These are phyloP conservation scores for Sipha flava DNA, from an alignment of 1,140 invertebrate species.

Conservation along the genomic window DNA sequence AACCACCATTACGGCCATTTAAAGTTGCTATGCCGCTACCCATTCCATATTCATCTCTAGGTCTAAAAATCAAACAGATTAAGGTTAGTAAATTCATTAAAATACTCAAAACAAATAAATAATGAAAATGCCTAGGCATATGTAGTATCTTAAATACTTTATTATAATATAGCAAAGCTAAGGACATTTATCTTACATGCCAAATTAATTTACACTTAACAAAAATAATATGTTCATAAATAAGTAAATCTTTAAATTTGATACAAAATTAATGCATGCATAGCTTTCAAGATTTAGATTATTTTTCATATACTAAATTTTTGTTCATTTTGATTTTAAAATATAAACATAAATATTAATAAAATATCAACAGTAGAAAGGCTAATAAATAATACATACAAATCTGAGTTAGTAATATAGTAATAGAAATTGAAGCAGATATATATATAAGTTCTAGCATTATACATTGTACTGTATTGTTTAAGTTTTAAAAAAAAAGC, in stretches of 20 bases:
- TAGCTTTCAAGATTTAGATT: too few species aligned
- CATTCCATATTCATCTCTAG: slow-evolving; percentile 47
- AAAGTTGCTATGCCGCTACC: slow-evolving; percentile 45
- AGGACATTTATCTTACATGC: not conserved
- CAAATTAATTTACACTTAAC: not conserved
- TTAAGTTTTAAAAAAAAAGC: too few species aligned
- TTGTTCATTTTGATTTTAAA: too few species aligned
- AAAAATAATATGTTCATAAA: not conserved
- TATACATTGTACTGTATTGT: too few species aligned
- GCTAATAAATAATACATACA: too few species aligned
- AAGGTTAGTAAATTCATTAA: slow-evolving; percentile 43
- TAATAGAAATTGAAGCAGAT: too few species aligned
- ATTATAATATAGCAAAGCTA: not conserved
- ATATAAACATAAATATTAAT: too few species aligned
- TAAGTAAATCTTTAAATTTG: not conserved
- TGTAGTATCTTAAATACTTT: not conserved
- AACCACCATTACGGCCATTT: slow-evolving; percentile 16
- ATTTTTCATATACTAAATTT: too few species aligned
- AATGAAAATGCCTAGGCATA: not conserved
- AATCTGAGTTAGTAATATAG: too few species aligned
- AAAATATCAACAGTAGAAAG: too few species aligned
- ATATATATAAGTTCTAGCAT: too few species aligned
- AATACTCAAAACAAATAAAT: not conserved
- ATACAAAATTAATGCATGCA: not conserved
- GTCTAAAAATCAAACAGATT: slow-evolving; percentile 48